Conservation (phyloP, 2,888 invertebrate genomes). For the Andrena praecox region DNA sequence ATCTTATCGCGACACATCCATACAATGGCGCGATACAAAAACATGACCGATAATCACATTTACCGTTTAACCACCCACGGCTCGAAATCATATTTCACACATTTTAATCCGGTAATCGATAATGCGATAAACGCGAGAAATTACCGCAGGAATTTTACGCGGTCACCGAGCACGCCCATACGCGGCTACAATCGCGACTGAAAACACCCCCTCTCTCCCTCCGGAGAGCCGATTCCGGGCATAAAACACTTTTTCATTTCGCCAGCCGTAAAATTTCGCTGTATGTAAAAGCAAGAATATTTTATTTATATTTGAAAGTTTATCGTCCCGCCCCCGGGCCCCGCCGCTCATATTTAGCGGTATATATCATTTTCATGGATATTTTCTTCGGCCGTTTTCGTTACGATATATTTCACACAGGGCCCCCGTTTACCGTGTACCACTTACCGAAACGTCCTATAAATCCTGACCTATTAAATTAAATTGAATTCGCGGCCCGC, state of each 20-base stretch:
- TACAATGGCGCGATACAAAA: constrained; percentile 69
- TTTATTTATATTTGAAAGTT: constrained; percentile 54
- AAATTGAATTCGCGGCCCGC: constrained; percentile 28
- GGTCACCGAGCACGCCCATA: constrained; percentile 31
- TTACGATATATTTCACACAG: constrained; percentile 48
- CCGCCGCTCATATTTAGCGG: constrained; percentile 29
- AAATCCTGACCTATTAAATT: constrained; percentile 46
- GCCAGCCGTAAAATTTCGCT: constrained; percentile 27
- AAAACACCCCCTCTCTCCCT: constrained; percentile 34
- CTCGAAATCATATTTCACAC: constrained; percentile 73
- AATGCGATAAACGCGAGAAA: constrained; percentile 70
- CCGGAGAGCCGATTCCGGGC: constrained; percentile 50
- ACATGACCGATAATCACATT: constrained; percentile 71
- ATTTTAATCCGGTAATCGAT: constrained; percentile 74
- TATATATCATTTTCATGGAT: constrained; percentile 56
- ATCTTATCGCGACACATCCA: constrained; percentile 67
- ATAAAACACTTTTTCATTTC: constrained; percentile 48
- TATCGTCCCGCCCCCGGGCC: constrained; percentile 24
- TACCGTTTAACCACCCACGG: constrained; percentile 59
- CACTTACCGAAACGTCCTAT: constrained; percentile 46
- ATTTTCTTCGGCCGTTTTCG: constrained; percentile 54
- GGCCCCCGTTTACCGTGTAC: constrained; percentile 22
- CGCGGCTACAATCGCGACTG: constrained; percentile 39
- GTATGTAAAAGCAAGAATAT: constrained; percentile 48
- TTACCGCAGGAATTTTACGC: constrained; percentile 71